Evolutionary conservation across 2,888 invertebrate species (phyloP).

Genomic region (Drosophila setosimentum): DNA sequence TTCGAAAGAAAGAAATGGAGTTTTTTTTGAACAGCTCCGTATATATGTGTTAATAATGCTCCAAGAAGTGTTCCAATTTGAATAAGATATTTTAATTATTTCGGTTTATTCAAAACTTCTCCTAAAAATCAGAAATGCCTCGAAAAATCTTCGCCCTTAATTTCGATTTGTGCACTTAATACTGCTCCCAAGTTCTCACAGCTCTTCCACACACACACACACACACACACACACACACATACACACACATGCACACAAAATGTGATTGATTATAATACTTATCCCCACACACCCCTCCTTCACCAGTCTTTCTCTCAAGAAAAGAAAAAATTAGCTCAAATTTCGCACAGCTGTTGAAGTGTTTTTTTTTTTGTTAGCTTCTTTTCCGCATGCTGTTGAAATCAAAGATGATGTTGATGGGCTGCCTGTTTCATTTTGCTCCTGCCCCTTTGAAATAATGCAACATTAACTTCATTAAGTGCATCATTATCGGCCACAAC

Average conservation of each 20-base stretch:
- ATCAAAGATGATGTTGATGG: conserved; percentile 28
- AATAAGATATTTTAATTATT: not conserved
- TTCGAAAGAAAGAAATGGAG: not conserved
- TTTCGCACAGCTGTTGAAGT: conserved; percentile 56
- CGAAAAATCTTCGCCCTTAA: not conserved
- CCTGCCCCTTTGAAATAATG: not conserved
- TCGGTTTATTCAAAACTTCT: not conserved
- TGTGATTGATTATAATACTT: conserved; percentile 50
- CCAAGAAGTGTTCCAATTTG: not conserved
- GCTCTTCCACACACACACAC: not conserved
- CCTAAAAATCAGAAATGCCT: not conserved
- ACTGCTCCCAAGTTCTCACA: not conserved
- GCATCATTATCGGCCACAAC: conserved; percentile 6
- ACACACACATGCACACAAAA: not conserved
- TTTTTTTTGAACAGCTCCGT: not conserved
- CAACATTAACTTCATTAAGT: conserved; percentile 15
- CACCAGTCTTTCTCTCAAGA: not conserved
- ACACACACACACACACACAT: not conserved
- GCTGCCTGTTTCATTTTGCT: not conserved
- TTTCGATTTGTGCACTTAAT: not conserved
- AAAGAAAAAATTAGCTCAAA: conserved; percentile 48
- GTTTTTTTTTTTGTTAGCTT: not conserved
- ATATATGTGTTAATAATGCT: not conserved
- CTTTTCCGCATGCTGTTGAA: conserved; percentile 9
- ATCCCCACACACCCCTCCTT: not conserved